Evolutionary conservation across 37 sponge, comb jelly and placozoan species (phyloP).

Genomic region (Oopsacas minuta): DNA sequence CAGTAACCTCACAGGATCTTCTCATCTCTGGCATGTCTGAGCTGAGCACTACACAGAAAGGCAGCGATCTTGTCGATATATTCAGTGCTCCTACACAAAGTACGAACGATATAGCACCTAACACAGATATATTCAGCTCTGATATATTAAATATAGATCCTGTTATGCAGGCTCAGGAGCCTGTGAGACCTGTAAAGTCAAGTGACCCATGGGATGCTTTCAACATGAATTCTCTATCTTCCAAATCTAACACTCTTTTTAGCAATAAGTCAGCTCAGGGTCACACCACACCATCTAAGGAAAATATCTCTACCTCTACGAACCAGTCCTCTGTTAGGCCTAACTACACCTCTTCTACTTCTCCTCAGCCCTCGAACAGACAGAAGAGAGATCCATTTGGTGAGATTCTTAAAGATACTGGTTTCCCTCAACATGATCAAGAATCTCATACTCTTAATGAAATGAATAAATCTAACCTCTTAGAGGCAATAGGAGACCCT

Average conservation of each 20-base stretch:
- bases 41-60: not conserved
- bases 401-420: not conserved
- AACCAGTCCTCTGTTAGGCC: not conserved
- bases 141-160: not conserved
- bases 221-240: slow-evolving; percentile 14
- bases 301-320: not conserved
- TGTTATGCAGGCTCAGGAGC: not conserved
- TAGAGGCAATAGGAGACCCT: slow-evolving; percentile 16
- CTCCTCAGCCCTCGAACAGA: not conserved
- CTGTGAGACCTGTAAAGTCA: not conserved
- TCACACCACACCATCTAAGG: not conserved
- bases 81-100: not conserved
- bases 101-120: not conserved
- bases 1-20: not conserved
- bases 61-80: not conserved
- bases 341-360: not conserved
- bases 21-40: not conserved
- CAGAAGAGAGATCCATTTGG: not conserved
- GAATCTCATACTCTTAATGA: not conserved
- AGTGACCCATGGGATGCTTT: not conserved
- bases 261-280: not conserved
- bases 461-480: not conserved
- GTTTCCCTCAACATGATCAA: not conserved
- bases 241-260: not conserved
- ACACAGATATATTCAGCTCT: not conserved